Evolutionary conservation across 1,140 invertebrate genomes (phyloP).

Genomic region (Thaumetopoea pityocampa): DNA sequence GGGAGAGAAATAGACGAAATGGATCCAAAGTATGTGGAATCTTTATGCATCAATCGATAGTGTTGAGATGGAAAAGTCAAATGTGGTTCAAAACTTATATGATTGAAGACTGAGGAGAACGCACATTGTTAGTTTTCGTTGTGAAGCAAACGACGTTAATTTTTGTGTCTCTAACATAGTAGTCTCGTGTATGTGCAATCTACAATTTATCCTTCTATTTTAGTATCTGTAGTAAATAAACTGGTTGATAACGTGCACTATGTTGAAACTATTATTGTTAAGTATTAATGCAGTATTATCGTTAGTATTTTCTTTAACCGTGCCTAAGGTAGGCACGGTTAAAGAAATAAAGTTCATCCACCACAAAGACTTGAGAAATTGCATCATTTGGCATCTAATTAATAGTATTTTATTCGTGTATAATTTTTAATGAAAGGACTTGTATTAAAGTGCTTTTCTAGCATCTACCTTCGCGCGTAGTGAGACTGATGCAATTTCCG

Average conservation of each 20-base stretch:
- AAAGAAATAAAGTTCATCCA: no score
- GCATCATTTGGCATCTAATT: no score
- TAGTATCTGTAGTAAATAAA: background rate
- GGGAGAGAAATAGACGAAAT: slow-evolving; percentile 92
- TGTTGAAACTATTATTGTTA: background rate
- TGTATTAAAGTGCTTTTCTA: no score
- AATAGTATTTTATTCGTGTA: no score
- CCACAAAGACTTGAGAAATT: slow-evolving; percentile 11
- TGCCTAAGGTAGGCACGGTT: no score
- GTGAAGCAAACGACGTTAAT: no score
- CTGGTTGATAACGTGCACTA: slow-evolving; percentile 2
- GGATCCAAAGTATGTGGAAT: slow-evolving; percentile 81
- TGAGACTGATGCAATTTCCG: slow-evolving; percentile 13
- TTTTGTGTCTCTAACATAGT: no score
- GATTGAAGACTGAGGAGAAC: slow-evolving; percentile 21
- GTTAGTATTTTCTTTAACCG: slow-evolving; percentile 12
- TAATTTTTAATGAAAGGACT: no score
- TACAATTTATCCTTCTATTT: no score
- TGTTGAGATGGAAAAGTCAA: slow-evolving; percentile 23
- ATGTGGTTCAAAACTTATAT: slow-evolving; percentile 18
- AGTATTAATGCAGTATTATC: slow-evolving; percentile 16
- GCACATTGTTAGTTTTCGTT: no score
- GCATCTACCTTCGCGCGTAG: no score
- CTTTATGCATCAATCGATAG: slow-evolving; percentile 72
- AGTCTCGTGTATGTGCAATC: no score